phyloP scores from a whole-genome alignment of 2,797 vertebrate species.

The Tapirus indicus region DNA sequence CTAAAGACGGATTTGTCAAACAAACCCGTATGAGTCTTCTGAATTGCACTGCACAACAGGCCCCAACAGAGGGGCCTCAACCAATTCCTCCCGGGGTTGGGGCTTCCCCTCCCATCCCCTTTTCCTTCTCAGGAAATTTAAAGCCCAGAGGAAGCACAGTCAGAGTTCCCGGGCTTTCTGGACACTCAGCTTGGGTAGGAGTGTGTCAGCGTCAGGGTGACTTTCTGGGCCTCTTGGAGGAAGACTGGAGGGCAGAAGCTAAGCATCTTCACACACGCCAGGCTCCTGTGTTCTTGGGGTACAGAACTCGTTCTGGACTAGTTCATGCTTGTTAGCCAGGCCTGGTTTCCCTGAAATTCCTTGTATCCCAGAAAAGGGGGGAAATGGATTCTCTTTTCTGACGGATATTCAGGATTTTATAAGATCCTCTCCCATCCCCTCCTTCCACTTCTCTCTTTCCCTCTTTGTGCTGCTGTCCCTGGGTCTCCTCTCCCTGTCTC shows the following conservation, averaged over 20 bases:
- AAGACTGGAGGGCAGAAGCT: neutral
- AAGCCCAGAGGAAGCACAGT: neutral
- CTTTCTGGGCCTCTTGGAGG: neutral
- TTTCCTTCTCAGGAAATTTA: constrained; percentile 32
- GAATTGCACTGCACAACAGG: neutral
- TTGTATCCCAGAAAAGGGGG: neutral
- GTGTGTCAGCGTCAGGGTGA: neutral
- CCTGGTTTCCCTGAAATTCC: neutral
- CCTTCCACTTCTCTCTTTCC: neutral
- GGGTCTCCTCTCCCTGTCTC: neutral
- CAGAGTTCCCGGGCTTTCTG: neutral
- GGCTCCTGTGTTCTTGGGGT: neutral
- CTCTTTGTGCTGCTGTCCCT: neutral
- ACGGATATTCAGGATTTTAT: constrained; percentile 14
- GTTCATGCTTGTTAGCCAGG: neutral
- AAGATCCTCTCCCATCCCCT: neutral
- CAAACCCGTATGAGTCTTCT: neutral
- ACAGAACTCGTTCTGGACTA: neutral
- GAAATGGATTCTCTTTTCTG: neutral
- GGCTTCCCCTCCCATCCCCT: neutral
- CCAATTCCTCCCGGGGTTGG: neutral
- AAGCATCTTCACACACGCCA: neutral
- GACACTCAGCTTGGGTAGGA: neutral
- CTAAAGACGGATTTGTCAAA: constrained; percentile 3
- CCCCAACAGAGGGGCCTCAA: neutral